A percentile compares a stretch with the other conserved stretches of the same genome.
These are phyloP conservation scores for Hippolais icterina DNA, from an alignment of 2,113 vertebrate genomes.

Conservation along the genomic window DNA sequence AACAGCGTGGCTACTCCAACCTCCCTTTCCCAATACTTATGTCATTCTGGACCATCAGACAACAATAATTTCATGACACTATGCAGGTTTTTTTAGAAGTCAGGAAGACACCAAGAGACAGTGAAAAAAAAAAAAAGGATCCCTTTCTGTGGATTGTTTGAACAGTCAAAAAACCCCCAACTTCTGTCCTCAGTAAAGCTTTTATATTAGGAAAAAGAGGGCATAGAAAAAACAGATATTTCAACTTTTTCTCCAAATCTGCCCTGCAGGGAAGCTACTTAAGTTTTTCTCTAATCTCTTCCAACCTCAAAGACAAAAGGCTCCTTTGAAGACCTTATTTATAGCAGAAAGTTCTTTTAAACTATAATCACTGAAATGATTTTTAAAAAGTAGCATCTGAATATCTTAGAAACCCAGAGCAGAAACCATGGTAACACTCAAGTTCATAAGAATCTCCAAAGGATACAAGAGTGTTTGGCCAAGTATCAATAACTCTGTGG, in stretches of 20 bases:
- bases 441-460: not conserved
- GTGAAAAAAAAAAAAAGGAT: not conserved
- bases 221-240: not conserved
- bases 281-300: not conserved
- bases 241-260: not conserved
- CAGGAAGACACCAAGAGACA: not conserved
- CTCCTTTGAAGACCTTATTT: not conserved
- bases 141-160: not conserved
- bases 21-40: not conserved
- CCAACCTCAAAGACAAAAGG: not conserved
- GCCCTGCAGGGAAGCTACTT: not conserved
- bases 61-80: not conserved
- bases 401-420: not conserved
- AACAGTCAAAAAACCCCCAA: not conserved
- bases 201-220: not conserved
- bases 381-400: not conserved
- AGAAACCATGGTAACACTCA: not conserved
- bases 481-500: not conserved
- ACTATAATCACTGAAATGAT: not conserved
- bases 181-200: not conserved
- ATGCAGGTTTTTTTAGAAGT: not conserved
- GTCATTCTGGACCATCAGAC: not conserved
- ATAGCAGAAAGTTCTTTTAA: not conserved
- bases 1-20: not conserved
- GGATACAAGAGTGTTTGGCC: not conserved